Percentiles rank a stretch among this genome's conserved stretches.
phyloP scores from a whole-genome alignment of 2,888 invertebrate genomes.

The Lepidocyrtoides sp. region DNA sequence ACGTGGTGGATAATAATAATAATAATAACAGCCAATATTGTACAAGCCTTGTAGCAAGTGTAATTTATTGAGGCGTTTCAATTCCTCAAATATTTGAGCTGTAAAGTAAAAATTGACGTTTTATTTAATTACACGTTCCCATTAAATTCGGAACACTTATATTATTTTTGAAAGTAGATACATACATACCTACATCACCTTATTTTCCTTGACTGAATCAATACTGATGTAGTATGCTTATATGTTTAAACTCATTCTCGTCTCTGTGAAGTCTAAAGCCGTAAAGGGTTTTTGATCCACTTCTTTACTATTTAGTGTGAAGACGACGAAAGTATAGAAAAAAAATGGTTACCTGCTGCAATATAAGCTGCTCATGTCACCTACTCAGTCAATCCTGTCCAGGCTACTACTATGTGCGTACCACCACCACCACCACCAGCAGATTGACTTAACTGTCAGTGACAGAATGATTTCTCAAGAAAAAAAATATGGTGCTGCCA shows the following conservation, averaged over 20 bases:
- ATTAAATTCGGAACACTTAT: background rate
- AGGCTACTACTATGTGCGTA: constrained; percentile 11
- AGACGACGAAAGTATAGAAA: constrained; percentile 42
- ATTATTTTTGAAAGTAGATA: background rate
- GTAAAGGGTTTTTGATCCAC: constrained; percentile 17
- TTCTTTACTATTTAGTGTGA: background rate
- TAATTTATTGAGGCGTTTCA: background rate
- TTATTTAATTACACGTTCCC: background rate
- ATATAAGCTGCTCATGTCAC: constrained; percentile 65
- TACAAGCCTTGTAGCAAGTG: background rate
- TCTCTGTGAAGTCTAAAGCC: background rate
- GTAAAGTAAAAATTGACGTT: constrained; percentile 9
- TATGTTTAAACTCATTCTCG: too few relatives aligned
- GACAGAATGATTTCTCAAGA: constrained; percentile 66
- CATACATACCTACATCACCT: background rate
- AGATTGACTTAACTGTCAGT: constrained; percentile 66
- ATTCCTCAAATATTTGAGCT: constrained; percentile 16
- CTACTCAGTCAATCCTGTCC: constrained; percentile 39
- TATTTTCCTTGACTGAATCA: background rate
- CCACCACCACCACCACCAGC: too few relatives aligned
- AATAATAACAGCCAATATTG: too few relatives aligned
- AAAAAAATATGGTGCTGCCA: constrained; percentile 61
- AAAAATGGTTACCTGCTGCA: constrained; percentile 62
- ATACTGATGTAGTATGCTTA: background rate
- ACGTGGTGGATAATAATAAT: background rate